Base-by-base conservation (phyloP, 2,888 invertebrate species). In the Idaea aversata region DNA sequence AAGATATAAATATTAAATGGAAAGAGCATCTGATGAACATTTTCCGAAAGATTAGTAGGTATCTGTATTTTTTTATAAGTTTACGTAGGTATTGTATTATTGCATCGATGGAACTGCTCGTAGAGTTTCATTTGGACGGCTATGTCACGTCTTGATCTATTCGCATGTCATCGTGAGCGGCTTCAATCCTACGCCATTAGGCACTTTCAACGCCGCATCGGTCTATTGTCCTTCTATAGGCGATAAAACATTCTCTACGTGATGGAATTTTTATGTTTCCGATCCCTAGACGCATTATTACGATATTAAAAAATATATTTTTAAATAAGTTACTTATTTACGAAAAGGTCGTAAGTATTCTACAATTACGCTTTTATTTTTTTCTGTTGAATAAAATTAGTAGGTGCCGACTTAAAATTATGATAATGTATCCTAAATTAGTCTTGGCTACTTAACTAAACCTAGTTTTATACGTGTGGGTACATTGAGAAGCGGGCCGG, bases 211-310 rank as follows among this genome's bases (percentile, higher is more conserved):
- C 79, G 82, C 85, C 79, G 82, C 85, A 83, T 13, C 47, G 87
- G 83, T 82, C 90, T 87, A 90, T 92, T 92, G 92, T 91, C 87
- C 87, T 85, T 78, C 84, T 74, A 84, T 88, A 80, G 83, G 80
- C 86, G 83, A 89, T 91, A 88, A 88, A 89, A 85, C 81, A 84
- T 81, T 81, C 81, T 79, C 80, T 86, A 87, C 91, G 92, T 91
- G 92, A 87, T 79, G 88, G 92, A 84, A 91, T 92, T 88, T 91
- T 91, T 91, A 92, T 92, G 80, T 88, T 88, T 92, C 92, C 91
- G 88, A 91, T 90, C 82, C 79, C 72, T 82, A 82, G 78, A 83
- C 86, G 80, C 75, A 70, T 84, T 78, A 85, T 85, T 81, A 81
- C 80, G 70, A 83, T 82, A 78, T 75, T 72, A 77, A 76, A 80